These are phyloP conservation scores for Halictus rubicundus DNA, from an alignment of 1,140 invertebrate genomes.

Conservation along the genomic window DNA sequence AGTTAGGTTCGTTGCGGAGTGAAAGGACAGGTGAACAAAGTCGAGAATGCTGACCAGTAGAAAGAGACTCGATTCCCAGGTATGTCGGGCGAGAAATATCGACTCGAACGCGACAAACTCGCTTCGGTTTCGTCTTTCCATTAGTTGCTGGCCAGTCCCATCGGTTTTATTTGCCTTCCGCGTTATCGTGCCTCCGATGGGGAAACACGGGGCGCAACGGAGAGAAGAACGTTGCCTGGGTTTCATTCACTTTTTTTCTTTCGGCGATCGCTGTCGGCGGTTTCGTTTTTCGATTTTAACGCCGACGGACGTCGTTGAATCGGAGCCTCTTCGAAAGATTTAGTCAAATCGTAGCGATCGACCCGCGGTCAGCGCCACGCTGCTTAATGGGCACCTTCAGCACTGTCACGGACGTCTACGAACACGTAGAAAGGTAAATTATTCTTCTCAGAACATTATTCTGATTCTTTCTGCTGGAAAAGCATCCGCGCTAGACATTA, in stretches of 20 bases:
- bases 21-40: not conserved
- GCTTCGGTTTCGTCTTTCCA: not conserved
- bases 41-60: not conserved
- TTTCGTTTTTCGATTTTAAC: not conserved
- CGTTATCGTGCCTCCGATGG: not conserved
- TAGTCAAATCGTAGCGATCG: too few relatives aligned
- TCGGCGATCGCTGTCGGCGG: not conserved
- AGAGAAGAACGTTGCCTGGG: too few relatives aligned
- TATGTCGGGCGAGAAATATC: not conserved
- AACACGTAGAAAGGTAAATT: too few relatives aligned
- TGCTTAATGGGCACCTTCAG: too few relatives aligned
- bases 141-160: not conserved
- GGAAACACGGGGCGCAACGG: not conserved
- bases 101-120: not conserved
- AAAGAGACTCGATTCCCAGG: not conserved
- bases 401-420: too few relatives aligned
- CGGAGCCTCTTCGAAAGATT: not conserved
- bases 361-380: too few relatives aligned
- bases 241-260: not conserved
- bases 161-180: not conserved
- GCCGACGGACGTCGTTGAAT: not conserved
- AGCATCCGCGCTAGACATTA: too few relatives aligned
- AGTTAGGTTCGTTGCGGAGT: not conserved
- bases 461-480: too few relatives aligned
- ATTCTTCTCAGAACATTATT: too few relatives aligned